Conservation (phyloP, 2,888 invertebrate genomes). For the Andrena bicolor region DNA sequence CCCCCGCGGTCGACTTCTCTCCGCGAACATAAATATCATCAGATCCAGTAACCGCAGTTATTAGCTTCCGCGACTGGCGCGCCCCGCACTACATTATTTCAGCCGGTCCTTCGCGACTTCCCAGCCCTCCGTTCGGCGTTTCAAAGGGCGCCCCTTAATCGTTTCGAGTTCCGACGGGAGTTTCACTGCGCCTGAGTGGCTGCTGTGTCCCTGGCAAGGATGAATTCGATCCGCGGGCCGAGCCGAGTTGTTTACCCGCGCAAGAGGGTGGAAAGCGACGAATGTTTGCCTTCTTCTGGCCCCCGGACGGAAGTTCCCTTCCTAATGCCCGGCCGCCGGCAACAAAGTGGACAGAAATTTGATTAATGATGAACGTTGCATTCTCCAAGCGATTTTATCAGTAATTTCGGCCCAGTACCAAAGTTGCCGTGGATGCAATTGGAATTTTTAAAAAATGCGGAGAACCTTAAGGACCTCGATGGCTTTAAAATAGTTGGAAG, state of each 20-base stretch:
- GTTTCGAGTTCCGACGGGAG: slow-evolving; percentile 60
- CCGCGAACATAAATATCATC: slow-evolving; percentile 45
- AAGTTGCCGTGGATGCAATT: slow-evolving; percentile 11
- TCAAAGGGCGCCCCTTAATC: slow-evolving; percentile 70
- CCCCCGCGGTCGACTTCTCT: background rate
- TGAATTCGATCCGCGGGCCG: slow-evolving; percentile 67
- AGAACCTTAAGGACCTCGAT: background rate
- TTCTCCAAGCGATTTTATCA: background rate
- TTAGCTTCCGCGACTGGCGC: slow-evolving; percentile 45
- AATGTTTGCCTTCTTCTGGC: slow-evolving; percentile 74
- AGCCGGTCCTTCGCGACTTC: slow-evolving; percentile 47
- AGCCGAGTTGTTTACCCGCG: slow-evolving; percentile 63
- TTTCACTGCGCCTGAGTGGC: slow-evolving; percentile 47
- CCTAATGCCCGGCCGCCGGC: slow-evolving; percentile 58
- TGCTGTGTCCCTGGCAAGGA: slow-evolving; percentile 56
- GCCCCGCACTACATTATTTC: slow-evolving; percentile 50
- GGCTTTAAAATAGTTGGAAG: slow-evolving; percentile 27
- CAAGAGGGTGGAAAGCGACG: slow-evolving; percentile 60
- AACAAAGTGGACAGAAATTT: slow-evolving; percentile 73
- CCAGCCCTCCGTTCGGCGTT: slow-evolving; percentile 38
- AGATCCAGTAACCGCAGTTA: slow-evolving; percentile 52
- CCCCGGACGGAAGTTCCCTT: slow-evolving; percentile 49
- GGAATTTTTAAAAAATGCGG: slow-evolving; percentile 13
- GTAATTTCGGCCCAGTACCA: background rate
- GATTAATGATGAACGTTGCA: slow-evolving; percentile 63